These are phyloP conservation scores for Drosophila birchii DNA, from an alignment of 2,888 invertebrate species.

Conservation along the genomic window DNA sequence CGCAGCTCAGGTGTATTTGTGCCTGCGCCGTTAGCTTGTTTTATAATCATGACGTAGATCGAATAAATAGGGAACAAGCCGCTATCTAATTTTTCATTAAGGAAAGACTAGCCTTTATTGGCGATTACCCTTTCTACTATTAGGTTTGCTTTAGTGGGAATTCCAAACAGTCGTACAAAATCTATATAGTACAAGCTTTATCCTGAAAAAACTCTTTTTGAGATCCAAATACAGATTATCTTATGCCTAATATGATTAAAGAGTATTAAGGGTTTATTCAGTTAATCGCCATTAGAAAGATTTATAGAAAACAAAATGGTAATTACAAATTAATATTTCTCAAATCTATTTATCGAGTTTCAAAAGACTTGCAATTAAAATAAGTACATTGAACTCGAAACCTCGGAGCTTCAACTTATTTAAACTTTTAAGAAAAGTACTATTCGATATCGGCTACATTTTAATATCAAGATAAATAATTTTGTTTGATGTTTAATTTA, in stretches of 20 bases:
- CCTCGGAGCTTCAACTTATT: neutral
- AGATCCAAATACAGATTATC: neutral
- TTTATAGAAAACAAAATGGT: neutral
- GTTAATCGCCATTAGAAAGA: neutral
- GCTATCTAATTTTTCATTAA: conserved; percentile 26
- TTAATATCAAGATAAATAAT: conserved; percentile 15
- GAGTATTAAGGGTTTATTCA: neutral
- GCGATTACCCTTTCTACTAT: neutral
- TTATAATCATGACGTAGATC: conserved; percentile 66
- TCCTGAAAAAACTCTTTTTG: neutral
- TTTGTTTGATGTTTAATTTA: neutral
- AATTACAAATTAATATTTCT: no score
- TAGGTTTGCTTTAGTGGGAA: neutral
- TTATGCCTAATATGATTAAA: neutral
- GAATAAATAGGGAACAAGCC: conserved; percentile 34
- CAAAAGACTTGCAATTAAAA: neutral
- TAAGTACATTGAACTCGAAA: conserved; percentile 10
- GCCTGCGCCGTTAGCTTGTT: conserved; percentile 45
- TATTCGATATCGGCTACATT: neutral
- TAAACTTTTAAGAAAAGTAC: neutral
- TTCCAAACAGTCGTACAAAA: neutral
- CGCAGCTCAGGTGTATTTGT: conserved; percentile 18
- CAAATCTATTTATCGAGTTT: neutral
- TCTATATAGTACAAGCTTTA: neutral
- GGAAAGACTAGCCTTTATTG: neutral